A percentile compares a stretch with the other conserved stretches of the same genome.
These are phyloP conservation scores for Zaprionus nigranus DNA, from an alignment of 1,140 invertebrate genomes.

Conservation along the genomic window DNA sequence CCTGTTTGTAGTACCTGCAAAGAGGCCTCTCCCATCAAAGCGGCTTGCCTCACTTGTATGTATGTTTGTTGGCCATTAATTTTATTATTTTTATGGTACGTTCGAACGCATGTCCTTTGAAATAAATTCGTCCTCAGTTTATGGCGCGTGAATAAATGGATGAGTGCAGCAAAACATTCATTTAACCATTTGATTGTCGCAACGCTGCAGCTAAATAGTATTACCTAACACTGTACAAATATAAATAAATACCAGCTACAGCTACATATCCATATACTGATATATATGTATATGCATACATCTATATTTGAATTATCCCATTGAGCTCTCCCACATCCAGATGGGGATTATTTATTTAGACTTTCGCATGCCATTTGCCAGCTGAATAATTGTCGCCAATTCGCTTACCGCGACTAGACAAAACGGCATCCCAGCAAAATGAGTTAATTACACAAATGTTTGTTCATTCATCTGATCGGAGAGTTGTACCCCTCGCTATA, in stretches of 20 bases:
- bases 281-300: background rate
- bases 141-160: conserved; percentile 80
- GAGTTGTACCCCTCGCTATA: background rate
- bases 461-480: conserved; percentile 19
- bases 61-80: conserved; percentile 64
- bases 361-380: conserved; percentile 45
- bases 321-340: conserved; percentile 8
- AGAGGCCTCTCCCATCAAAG: conserved; percentile 29
- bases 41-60: conserved; percentile 21
- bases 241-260: background rate
- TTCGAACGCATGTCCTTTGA: conserved; percentile 65
- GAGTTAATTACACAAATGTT: conserved; percentile 40
- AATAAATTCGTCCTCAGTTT: conserved; percentile 79
- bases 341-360: conserved; percentile 38
- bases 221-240: conserved; percentile 12
- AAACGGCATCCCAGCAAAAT: conserved; percentile 40
- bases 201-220: conserved; percentile 49
- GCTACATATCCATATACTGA: background rate
- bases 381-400: conserved; percentile 55
- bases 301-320: background rate
- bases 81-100: conserved; percentile 78
- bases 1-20: conserved; percentile 34
- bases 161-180: conserved; percentile 80
- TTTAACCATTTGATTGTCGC: conserved; percentile 76
- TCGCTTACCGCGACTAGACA: conserved; percentile 50